Conservation (phyloP, 2,797 vertebrate species). For the Mastacembelus armatus region DNA sequence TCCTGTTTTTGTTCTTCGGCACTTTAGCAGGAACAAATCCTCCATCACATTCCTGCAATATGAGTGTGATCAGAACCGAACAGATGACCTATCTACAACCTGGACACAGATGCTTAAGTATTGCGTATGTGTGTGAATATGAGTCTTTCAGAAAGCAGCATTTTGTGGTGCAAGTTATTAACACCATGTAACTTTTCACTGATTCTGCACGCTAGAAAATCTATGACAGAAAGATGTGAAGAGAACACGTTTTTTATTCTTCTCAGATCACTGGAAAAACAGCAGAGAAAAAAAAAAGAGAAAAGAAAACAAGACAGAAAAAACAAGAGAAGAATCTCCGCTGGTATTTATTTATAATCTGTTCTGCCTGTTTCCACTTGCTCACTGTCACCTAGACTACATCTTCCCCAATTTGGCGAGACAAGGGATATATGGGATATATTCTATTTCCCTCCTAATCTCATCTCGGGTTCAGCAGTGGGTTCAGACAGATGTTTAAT, state of each 20-base stretch:
- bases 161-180: conserved; percentile 60
- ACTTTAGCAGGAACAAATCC: conserved; percentile 35
- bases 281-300: background rate
- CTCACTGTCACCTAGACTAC: conserved; percentile 34
- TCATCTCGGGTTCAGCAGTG: conserved; percentile 49
- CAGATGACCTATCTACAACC: conserved; percentile 45
- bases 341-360: conserved; percentile 34
- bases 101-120: background rate
- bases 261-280: conserved; percentile 19
- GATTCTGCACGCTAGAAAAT: conserved; percentile 44
- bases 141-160: conserved; percentile 30
- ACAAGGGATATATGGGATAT: conserved; percentile 58
- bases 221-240: conserved; percentile 8
- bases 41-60: conserved; percentile 61
- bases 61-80: conserved; percentile 49
- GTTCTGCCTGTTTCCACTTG: conserved; percentile 35
- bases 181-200: conserved; percentile 58
- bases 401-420: conserved; percentile 51
- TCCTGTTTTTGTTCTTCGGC: conserved; percentile 24
- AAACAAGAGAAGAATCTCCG: conserved; percentile 9
- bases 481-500: conserved; percentile 68
- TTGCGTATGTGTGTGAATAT: conserved; percentile 14
- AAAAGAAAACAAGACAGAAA: conserved; percentile 9
- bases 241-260: conserved; percentile 21
- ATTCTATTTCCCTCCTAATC: conserved; percentile 62